phyloP scores from a whole-genome alignment of 1,140 invertebrate genomes.

The Asobara japonica region DNA sequence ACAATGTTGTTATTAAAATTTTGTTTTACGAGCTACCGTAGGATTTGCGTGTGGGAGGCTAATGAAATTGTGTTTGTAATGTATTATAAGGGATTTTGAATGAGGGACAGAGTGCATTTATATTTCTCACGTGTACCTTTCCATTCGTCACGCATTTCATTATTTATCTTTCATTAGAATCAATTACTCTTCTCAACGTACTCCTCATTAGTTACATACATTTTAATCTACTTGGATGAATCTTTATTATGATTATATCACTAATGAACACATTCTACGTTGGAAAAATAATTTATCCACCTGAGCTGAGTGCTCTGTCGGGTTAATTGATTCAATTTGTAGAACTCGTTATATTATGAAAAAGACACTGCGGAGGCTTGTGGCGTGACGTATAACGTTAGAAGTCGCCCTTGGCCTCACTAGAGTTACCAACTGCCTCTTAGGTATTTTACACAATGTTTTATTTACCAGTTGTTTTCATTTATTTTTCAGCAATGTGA shows the following conservation, averaged over 20 bases:
- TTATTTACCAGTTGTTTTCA: neutral
- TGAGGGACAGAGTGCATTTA: no score
- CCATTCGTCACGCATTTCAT: no score
- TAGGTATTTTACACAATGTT: neutral
- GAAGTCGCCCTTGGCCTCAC: neutral
- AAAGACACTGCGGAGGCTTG: neutral
- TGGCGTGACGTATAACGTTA: constrained; percentile 3
- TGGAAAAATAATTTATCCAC: neutral
- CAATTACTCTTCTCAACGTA: no score
- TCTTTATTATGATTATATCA: no score
- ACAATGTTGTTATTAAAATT: neutral
- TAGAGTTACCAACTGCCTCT: constrained; percentile 5
- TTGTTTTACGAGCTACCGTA: no score
- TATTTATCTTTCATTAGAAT: no score
- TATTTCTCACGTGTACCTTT: no score
- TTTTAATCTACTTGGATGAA: no score
- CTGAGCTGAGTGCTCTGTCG: neutral
- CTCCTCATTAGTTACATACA: no score
- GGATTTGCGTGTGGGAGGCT: no score
- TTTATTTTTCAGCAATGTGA: neutral
- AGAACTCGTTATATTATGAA: neutral
- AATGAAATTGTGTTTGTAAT: no score
- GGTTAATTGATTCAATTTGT: neutral
- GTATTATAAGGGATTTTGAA: no score
- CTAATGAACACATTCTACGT: neutral